A percentile compares a stretch with the other conserved stretches of the same genome.
Conservation (phyloP, 2,888 invertebrate species). For the Pachliopta kotzebuea region DNA sequence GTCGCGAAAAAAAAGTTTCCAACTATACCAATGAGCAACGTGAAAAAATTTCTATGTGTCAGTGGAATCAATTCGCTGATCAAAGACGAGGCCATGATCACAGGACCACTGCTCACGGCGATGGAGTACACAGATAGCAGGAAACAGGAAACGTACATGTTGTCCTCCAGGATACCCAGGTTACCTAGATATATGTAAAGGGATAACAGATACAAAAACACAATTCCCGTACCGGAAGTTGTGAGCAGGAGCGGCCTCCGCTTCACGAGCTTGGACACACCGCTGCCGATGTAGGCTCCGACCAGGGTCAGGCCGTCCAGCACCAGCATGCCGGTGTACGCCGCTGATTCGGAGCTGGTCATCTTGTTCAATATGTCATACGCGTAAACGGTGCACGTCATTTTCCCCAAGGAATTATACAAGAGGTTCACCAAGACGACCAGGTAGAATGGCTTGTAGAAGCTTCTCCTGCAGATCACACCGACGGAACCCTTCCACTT, state of each 20-base stretch:
- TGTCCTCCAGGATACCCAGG: background rate
- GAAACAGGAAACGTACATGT: background rate
- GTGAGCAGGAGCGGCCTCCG: conserved; percentile 12
- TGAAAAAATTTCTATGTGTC: conserved; percentile 14
- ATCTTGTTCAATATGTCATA: conserved; percentile 32
- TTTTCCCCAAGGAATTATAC: conserved; percentile 30
- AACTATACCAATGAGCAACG: background rate
- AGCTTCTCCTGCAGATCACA: conserved; percentile 21
- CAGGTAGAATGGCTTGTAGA: conserved; percentile 28
- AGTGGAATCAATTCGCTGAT: conserved; percentile 23
- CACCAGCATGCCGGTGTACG: conserved; percentile 32
- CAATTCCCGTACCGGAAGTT: conserved; percentile 6
- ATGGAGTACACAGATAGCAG: conserved; percentile 12
- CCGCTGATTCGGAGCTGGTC: conserved; percentile 24
- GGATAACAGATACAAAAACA: conserved; percentile 15
- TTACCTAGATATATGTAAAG: conserved; percentile 15
- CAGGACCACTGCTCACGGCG: conserved; percentile 19
- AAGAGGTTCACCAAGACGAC: conserved; percentile 5
- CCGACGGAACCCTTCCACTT: background rate
- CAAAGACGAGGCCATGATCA: conserved; percentile 23
- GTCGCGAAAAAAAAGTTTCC: background rate
- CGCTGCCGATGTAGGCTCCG: conserved; percentile 19
- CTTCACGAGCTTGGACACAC: conserved; percentile 17
- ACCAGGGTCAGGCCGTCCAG: conserved; percentile 29
- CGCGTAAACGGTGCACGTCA: conserved; percentile 30